Evolutionary conservation across 2,888 invertebrate genomes (phyloP), one percentile per base, ranked within the genome.

Genomic region (Cheilosia scutellata): DNA sequence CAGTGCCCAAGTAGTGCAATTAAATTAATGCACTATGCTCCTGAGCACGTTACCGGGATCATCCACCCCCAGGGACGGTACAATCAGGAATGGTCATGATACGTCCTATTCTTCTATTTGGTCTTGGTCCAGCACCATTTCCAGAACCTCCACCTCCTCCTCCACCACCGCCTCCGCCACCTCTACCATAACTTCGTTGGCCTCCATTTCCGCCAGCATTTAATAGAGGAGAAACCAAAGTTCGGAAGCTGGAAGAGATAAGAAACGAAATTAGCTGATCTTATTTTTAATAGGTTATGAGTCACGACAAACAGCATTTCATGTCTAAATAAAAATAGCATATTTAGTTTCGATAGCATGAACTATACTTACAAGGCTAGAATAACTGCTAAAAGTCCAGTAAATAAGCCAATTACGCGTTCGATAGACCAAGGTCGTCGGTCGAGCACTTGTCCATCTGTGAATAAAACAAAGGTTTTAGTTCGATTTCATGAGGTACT

Each of bases 1-100:
- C 86, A 49, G 86, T 86, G 86, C 33, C 86, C 86, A 86, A 68
- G 80, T 11, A 68, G 57, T 72, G 62, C 51, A n/a, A 49, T 6
- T 27, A 60, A 0, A 49, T 6, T 33, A 60, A 0, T 40, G 63
- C 75, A 65, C 75, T 70, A 13, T 7, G 5, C 5, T 16, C 66
- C 13, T 80, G 87, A 72, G 60, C 87, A 84, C 88, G 77, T 88
- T 87, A 87, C 78, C 88, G 76, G 11, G 87, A 76, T 82, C 88
- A 88, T 75, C 88, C 88, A 55, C 88, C 88, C 1, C 88, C 88
- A 5, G 88, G 87, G 0, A 88, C 78, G 20, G 78, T 82, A 13
- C 87, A 87, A 40, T 88, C 88, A 7, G 87, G 87, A 83, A 88
- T 87, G 5, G 84, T 82, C 82, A 79, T 87, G 11, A 88, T 82